A percentile compares a stretch with the other conserved stretches of the same genome.
Evolutionary conservation across 2,797 vertebrate genomes (phyloP).

Genomic region (Oreochromis mossambicus): DNA sequence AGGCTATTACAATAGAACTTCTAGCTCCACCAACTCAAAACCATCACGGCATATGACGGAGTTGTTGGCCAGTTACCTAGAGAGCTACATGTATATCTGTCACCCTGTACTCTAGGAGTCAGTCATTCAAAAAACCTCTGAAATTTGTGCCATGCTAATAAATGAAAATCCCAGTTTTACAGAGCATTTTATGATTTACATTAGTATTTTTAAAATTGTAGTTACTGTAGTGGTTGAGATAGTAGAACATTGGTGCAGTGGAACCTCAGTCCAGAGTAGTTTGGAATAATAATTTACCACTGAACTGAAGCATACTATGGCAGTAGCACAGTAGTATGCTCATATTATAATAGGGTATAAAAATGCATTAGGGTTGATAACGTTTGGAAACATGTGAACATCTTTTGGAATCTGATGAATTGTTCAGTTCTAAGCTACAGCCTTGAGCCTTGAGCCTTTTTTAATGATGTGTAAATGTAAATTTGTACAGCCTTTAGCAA

Average conservation of each 20-base stretch:
- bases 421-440: not conserved
- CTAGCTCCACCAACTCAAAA: not conserved
- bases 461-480: not conserved
- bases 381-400: not conserved
- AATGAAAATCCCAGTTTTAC: not conserved
- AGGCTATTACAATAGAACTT: not conserved
- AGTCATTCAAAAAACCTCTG: not conserved
- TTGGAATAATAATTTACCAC: not conserved
- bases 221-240: not conserved
- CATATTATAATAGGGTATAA: not conserved
- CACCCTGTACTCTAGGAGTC: not conserved
- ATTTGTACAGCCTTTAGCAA: not conserved
- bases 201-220: not conserved
- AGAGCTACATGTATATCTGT: not conserved
- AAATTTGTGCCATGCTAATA: not conserved
- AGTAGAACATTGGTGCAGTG: not conserved
- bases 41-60: not conserved
- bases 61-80: not conserved
- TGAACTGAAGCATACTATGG: not conserved
- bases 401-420: not conserved
- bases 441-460: fast-evolving
- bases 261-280: not conserved
- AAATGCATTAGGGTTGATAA: not conserved
- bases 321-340: not conserved
- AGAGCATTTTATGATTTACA: not conserved